Percentiles rank a stretch among this genome's conserved stretches.
Evolutionary conservation across 2,888 invertebrate genomes (phyloP).

Genomic region (Melieria omissa): DNA sequence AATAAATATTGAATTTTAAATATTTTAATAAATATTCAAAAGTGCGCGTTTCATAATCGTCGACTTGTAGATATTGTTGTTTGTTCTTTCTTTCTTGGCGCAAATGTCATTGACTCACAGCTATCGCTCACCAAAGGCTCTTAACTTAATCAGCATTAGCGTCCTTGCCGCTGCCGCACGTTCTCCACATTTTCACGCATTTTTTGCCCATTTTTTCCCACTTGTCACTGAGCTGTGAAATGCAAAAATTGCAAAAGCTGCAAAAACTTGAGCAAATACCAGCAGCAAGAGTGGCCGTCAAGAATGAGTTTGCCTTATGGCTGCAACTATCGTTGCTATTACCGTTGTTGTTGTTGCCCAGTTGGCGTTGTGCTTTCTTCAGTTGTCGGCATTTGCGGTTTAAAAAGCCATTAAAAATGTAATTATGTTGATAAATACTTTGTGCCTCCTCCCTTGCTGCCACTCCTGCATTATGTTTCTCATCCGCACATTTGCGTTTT

Average conservation of each 20-base stretch:
- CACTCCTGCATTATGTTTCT: background rate
- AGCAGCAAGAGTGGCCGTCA: background rate
- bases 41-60: no score
- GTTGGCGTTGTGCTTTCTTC: constrained; percentile 13
- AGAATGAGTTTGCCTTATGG: background rate
- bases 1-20: no score
- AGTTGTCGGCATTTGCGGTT: constrained; percentile 53
- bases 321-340: constrained; percentile 17
- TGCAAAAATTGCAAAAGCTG: constrained; percentile 24
- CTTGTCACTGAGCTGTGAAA: constrained; percentile 34
- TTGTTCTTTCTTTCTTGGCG: no score
- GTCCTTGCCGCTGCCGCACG: no score
- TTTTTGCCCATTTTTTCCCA: constrained; percentile 26
- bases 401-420: constrained; percentile 64
- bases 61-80: no score
- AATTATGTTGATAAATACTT: constrained; percentile 63
- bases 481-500: background rate
- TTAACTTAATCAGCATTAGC: no score
- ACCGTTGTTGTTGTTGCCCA: constrained; percentile 38
- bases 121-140: no score
- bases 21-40: no score
- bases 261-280: background rate
- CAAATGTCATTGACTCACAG: no score
- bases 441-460: background rate
- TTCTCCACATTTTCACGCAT: no score